These are phyloP conservation scores for Linnaemya vulpina DNA, from an alignment of 2,888 invertebrate species.

Conservation along the genomic window DNA sequence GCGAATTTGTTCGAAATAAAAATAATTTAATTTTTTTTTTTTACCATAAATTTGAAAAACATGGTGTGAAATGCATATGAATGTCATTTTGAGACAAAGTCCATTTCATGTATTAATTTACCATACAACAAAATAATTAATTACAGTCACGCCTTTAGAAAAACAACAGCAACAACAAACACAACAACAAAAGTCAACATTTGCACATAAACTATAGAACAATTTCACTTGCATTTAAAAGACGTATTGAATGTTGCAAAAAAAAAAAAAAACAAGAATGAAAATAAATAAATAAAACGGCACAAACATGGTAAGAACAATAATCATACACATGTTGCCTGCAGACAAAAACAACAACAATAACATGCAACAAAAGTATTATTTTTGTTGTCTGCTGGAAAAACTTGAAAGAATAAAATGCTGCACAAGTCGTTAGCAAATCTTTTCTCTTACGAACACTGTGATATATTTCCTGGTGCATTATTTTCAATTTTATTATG, in stretches of 20 bases:
- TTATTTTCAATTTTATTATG: too few species aligned
- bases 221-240: constrained; percentile 62
- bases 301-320: constrained; percentile 58
- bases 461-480: too few species aligned
- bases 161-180: constrained; percentile 18
- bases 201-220: constrained; percentile 48
- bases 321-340: constrained; percentile 65
- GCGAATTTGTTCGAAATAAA: background rate
- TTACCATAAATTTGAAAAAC: constrained; percentile 29
- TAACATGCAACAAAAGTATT: constrained; percentile 12
- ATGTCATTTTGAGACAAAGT: constrained; percentile 73
- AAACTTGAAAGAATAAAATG: constrained; percentile 16
- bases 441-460: too few species aligned
- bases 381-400: background rate
- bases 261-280: constrained; percentile 2
- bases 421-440: background rate
- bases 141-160: constrained; percentile 83
- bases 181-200: constrained; percentile 48
- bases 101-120: constrained; percentile 75
- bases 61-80: constrained; percentile 72
- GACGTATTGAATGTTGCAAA: constrained; percentile 40
- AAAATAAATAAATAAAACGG: constrained; percentile 8
- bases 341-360: constrained; percentile 41
- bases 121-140: constrained; percentile 80
- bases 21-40: too few species aligned